Base-by-base conservation (phyloP, 2,797 vertebrate species). In the Natrix natrix region DNA sequence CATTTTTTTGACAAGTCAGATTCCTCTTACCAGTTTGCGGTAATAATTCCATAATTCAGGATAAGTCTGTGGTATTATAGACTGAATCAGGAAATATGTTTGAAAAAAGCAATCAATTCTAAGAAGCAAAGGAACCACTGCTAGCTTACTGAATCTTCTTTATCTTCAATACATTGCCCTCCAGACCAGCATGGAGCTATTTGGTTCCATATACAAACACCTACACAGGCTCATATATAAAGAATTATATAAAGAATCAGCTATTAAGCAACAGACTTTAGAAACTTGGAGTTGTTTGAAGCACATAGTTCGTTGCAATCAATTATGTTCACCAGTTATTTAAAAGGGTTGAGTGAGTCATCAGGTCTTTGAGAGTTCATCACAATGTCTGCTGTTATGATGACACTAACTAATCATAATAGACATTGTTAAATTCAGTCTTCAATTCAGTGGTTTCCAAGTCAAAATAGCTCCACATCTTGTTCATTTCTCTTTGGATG, bases 401-500 rank as follows among this genome's bases (percentile, higher is more conserved):
- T 94, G 96, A 95, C 94, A 95, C 92, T 87, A 95, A 91, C 95
- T 54, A 86, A 93, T 78, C 92, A 63, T 92, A 95, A 93, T 91
- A 86, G 91, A 74, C 48, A 94, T 95, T 95, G 91, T 94, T 96
- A 93, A 93, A 88, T 91, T 89, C 52, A 86, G 92, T 95, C 94
- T 94, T 96, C 94, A 91, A 93, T 93, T 94, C 43, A 93, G 92
- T 93, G 91, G 93, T 94, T 86, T 95, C 87, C 96, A 97, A 95
- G 95, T 95, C 89, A 69, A 91, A 95, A 54, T 96, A 95, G 91
- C 94, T 95, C 94, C 88, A 24, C 43, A 87, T 93, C 91, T 92
- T 93, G 22, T 66, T 16, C 0, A 1, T 95, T 96, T 96, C 96
- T 96, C 93, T 93, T 91, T 94, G 55, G 88, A 95, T 89, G 95